A percentile compares a stretch with the other conserved stretches of the same genome.
Evolutionary conservation across 1,140 invertebrate genomes (phyloP).

Genomic region (Sminthurides bifidus): DNA sequence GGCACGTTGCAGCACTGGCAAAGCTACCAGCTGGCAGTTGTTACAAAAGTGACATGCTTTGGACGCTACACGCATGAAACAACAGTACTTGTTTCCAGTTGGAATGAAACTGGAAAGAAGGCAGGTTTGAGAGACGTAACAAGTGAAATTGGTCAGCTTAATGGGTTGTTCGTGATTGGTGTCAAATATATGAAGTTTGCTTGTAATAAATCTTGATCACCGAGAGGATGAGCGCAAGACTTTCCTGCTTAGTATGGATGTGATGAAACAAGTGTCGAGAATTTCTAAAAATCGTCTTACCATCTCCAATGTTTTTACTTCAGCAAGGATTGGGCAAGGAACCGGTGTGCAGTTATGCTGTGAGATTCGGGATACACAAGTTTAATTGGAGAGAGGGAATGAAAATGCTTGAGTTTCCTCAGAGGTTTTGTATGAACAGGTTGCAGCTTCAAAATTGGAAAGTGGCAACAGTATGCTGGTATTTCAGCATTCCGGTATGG

Average conservation of each 20-base stretch:
- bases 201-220: constrained; percentile 19
- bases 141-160: constrained; percentile 12
- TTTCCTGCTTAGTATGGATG: constrained; percentile 22
- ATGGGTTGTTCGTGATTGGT: constrained; percentile 24
- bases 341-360: too few species aligned
- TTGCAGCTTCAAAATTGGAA: too few species aligned
- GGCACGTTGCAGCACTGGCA: not conserved
- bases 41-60: not conserved
- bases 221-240: constrained; percentile 4
- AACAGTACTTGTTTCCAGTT: not conserved
- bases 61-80: not conserved
- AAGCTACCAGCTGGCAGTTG: not conserved
- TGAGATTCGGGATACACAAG: too few species aligned
- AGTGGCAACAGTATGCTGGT: too few species aligned
- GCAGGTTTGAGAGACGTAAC: not conserved
- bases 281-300: too few species aligned
- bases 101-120: not conserved
- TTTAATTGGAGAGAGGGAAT: too few species aligned
- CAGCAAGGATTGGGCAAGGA: too few species aligned
- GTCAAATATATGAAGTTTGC: constrained; percentile 19
- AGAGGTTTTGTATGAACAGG: too few species aligned
- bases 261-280: constrained; percentile 7
- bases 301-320: too few species aligned
- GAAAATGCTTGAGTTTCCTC: too few species aligned
- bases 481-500: too few species aligned